Evolutionary conservation across 2,113 vertebrate species (phyloP), one percentile per base, ranked within the genome.

Genomic region (Phycodurus eques): DNA sequence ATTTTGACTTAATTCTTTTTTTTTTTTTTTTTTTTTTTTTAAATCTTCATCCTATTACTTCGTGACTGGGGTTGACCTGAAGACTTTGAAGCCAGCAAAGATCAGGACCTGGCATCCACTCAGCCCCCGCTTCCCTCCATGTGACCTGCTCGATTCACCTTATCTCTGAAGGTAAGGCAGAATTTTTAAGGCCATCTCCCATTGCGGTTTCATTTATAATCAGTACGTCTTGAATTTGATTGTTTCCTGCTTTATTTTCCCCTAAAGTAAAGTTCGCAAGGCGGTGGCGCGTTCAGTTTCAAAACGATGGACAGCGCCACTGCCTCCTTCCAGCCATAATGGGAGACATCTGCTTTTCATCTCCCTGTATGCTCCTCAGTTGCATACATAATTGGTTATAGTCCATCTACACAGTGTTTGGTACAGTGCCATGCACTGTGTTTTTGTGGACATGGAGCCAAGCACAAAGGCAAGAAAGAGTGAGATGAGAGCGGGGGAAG

Each of bases 161-260:
- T 86, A 83, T 91, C 88, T 91, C 82, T 92, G 88, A 82, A 92
- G 91, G 93, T 94, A 90, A 92, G 85, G 33, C 19, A 13, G 15
- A 68, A 72, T 44, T 27, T 5, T 22, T 2, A 27, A 35, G 42
- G 6, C 1, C 5, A 12, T n/a, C 0, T 3, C 44, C 43, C 13
- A 11, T 67, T 39, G 51, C 8, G 35, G 12, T 56, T 39, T 0
- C 11, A 69, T 39, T 56, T 27, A 42, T n/a, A 14, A 17, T 14
- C 2, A 20, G 13, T 2, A 39, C 12, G 8, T 8, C 12, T 17
- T 8, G 1, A 63, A n/a, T 19, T 51, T 1, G 1, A 31, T 22
- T 47, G 15, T 13, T 54, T 61, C 59, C 59, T 1, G 13, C 13
- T 2, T 64, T 20, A 47, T 62, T 27, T 46, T 1, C 2, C 8